Base-by-base conservation (phyloP, 2,797 vertebrate species). In the Chloroceryle inda region DNA sequence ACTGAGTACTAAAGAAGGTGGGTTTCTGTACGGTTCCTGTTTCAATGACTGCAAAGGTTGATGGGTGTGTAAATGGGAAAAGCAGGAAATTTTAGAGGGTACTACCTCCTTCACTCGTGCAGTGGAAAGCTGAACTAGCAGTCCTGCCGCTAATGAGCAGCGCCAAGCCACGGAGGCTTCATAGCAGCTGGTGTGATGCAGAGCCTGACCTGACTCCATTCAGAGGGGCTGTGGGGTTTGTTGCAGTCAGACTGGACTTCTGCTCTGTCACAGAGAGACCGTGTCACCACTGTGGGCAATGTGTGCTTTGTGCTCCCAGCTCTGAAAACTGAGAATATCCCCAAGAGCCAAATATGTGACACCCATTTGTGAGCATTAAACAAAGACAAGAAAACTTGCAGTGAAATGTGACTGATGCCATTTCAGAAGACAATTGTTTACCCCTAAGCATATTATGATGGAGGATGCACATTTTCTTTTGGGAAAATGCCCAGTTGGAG, bases 201-300 rank as follows among this genome's bases (percentile, higher is more conserved):
- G 69, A 56, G 29, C 12, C 49, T 40, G 18, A 12, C 17, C 58
- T 35, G 24, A 58, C 44, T 45, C 29, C 14, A 44, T 35, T 71
- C 1, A 6, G 64, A 53, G 47, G 56, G 58, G 45, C 52, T 64
- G 62, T 0, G 13, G 29, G 22, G 15, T 24, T 77, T 53, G 27
- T 19, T 42, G 52, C 0, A 2, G 22, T 59, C 47, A 31, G 73
- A 53, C 14, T 38, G 73, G 37, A n/a, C 18, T 44, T 27, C 37
- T 33, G 47, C 59, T 61, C 40, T 31, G 29, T n/a, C 55, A 50
- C 35, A 44, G 63, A 45, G n/a, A 0, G 4, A 52, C 29, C 4
- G 27, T 18, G 47, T 31, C 79, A 23, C 20, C 0, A 1, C 45
- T 0, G 1, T 6, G 35, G 23, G 27, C 56, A 13, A 38, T 5